phyloP scores from a whole-genome alignment of 2,797 vertebrate species.

The Pristis pectinata region DNA sequence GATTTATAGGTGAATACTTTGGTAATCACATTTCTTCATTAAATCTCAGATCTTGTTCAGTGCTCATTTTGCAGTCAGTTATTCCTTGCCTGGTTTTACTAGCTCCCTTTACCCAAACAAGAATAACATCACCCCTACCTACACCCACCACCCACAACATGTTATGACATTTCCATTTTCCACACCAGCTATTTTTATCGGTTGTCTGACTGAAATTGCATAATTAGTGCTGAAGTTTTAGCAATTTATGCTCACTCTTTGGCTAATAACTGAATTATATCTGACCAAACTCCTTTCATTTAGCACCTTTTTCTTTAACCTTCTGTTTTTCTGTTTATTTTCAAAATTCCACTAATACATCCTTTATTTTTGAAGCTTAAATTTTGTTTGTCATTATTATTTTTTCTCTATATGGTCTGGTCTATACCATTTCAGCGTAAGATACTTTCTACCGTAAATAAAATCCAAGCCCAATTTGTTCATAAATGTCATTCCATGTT shows the following conservation, averaged over 20 bases:
- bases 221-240: constrained; percentile 15
- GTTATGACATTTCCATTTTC: constrained; percentile 29
- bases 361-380: background rate
- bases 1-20: background rate
- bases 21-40: background rate
- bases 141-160: background rate
- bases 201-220: constrained; percentile 15
- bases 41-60: background rate
- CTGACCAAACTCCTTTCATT: background rate
- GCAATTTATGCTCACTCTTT: constrained; percentile 23
- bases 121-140: background rate
- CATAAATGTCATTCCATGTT: background rate
- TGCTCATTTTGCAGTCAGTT: background rate
- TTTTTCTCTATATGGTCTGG: background rate
- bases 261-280: constrained; percentile 1
- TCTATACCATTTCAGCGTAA: no score
- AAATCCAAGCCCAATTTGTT: background rate
- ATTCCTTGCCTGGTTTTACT: background rate
- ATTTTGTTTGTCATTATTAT: background rate
- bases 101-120: background rate
- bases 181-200: background rate
- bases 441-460: background rate
- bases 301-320: background rate
- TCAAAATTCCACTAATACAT: background rate
- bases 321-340: background rate